Percentiles rank a stretch among this genome's conserved stretches.
Conservation (phyloP, 2,113 vertebrate species). For the Cebus imitator region DNA sequence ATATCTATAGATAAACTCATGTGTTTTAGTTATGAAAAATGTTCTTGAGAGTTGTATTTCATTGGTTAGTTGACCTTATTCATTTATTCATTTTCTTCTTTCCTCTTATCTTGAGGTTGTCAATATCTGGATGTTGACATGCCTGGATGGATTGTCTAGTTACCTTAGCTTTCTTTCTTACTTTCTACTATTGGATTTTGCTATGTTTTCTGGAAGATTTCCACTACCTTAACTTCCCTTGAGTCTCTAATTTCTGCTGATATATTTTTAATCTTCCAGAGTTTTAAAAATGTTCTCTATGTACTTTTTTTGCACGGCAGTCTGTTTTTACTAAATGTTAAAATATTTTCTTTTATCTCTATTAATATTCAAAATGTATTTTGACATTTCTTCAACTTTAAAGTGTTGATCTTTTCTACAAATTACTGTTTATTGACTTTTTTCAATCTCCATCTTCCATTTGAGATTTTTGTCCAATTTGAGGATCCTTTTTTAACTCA, state of each 20-base stretch:
- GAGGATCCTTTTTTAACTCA: not conserved
- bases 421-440: not conserved
- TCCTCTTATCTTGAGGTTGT: not conserved
- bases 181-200: not conserved
- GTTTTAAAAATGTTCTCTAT: not conserved
- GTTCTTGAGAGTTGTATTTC: not conserved
- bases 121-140: not conserved
- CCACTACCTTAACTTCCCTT: not conserved
- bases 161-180: not conserved
- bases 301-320: not conserved
- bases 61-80: not conserved
- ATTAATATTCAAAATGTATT: not conserved
- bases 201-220: not conserved
- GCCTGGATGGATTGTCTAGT: not conserved
- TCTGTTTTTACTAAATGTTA: not conserved
- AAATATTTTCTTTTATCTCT: not conserved
- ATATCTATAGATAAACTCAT: not conserved
- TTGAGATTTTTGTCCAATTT: not conserved
- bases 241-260: not conserved
- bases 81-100: not conserved
- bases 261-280: not conserved
- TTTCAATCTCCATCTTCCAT: not conserved
- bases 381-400: not conserved
- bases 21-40: not conserved
- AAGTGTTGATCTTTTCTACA: not conserved